phyloP scores from a whole-genome alignment of 2,113 vertebrate genomes.

The Alethe diademata region DNA sequence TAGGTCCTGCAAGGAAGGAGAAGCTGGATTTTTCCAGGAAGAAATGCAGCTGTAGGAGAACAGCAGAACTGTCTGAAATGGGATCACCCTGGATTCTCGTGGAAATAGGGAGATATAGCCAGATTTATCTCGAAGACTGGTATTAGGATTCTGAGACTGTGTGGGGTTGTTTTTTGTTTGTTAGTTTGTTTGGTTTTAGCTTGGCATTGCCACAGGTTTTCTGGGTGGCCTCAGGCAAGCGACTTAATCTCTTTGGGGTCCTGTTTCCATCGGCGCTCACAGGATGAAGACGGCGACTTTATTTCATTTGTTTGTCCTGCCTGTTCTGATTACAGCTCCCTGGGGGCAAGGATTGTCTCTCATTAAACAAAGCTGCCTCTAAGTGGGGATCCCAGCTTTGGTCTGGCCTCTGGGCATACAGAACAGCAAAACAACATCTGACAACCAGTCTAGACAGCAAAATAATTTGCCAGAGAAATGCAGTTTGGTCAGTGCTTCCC shows the following conservation, averaged over 20 bases:
- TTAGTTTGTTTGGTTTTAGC: neutral
- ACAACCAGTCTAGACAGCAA: conserved; percentile 40
- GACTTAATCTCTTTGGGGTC: conserved; percentile 20
- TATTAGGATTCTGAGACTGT: neutral
- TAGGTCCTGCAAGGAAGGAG: neutral
- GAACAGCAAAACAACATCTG: conserved; percentile 33
- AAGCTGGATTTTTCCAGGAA: neutral
- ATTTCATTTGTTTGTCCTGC: conserved; percentile 44
- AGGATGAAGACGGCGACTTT: neutral
- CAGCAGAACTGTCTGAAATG: neutral
- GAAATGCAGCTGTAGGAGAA: neutral
- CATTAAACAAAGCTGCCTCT: conserved; percentile 22
- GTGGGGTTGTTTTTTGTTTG: neutral
- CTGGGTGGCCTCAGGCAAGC: conserved; percentile 14
- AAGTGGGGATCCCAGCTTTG: conserved; percentile 25
- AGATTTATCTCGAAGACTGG: neutral
- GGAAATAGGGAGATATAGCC: neutral
- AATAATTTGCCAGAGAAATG: conserved; percentile 6
- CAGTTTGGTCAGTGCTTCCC: neutral
- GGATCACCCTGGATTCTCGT: neutral
- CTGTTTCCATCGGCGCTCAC: neutral
- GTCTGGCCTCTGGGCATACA: conserved; percentile 7
- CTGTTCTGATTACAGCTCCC: conserved; percentile 27
- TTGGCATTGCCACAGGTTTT: neutral
- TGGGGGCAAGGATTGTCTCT: conserved; percentile 13